Evolutionary conservation across 2,888 invertebrate genomes (phyloP), one percentile per base, ranked within the genome.

Genomic region (Conus canariensis): DNA sequence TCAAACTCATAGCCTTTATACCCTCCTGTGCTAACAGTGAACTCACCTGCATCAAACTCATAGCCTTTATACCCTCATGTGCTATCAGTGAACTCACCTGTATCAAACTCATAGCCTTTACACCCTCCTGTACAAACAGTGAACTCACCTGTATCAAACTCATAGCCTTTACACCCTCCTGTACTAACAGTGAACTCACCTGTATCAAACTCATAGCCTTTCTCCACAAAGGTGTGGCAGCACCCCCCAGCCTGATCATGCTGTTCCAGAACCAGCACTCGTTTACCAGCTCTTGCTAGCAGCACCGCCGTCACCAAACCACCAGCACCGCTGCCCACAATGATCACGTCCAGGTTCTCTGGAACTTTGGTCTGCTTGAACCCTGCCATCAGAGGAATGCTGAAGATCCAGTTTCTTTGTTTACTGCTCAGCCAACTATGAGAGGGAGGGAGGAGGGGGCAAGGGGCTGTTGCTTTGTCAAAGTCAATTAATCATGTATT

Each of bases 151-250:
- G 64, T 64, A 16, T 64, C 12, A 64, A 64, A 64, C 64, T 7
- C 64, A 16, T 64, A 64, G 16, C 64, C 64, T 64, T 64, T 64
- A 14, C 64, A 64, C 64, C 64, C 64, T 16, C 16, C 64, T 14
- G 64, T 16, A 1, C 16, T 64, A 70, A 10, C 77, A 80, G 14
- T 25, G 30, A 8, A 6, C 82, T 22, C 58, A 94, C 96, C 96
- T 91, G 96, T 96, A 92, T 96, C 96, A 94, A 96, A 96, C 93
- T 96, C 96, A 92, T 94, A 96, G 10, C 96, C 96, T 91, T 96
- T 96, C 87, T 96, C 96, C 87, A 94, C 94, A 93, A 95, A 96
- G n/a, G 96, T 95, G 93, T 96, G 96, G 90, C 96, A 96, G 92
- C 96, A 96, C 9, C 96, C 96, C 16, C 96, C 96, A 25, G 96